Conservation (phyloP, 2,888 invertebrate species). For the Drosophila mayaguana region DNA sequence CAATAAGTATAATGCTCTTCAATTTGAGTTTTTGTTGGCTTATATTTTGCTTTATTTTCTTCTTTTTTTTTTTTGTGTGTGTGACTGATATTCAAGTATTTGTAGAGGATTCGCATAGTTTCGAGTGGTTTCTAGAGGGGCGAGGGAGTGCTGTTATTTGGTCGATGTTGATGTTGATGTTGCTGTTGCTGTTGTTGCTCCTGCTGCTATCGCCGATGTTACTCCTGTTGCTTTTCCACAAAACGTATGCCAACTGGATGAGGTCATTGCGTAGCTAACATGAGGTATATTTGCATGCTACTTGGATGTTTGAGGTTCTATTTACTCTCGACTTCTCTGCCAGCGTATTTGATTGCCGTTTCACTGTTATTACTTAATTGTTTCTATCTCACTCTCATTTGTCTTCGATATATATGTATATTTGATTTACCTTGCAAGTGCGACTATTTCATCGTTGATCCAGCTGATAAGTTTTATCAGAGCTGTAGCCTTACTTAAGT, state of each 20-base stretch:
- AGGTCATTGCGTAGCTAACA: slow-evolving; percentile 65
- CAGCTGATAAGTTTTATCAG: slow-evolving; percentile 49
- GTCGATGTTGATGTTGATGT: slow-evolving; percentile 23
- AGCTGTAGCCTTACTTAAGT: slow-evolving; percentile 47
- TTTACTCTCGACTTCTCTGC: slow-evolving; percentile 37
- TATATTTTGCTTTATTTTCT: neutral
- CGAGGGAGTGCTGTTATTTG: slow-evolving; percentile 23
- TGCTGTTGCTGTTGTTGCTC: slow-evolving; percentile 2
- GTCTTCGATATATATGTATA: neutral
- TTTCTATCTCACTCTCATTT: neutral
- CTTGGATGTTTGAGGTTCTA: slow-evolving; percentile 42
- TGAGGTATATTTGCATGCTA: slow-evolving; percentile 41
- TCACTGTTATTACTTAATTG: slow-evolving; percentile 22
- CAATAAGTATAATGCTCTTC: no score
- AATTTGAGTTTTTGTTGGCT: neutral
- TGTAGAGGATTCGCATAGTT: slow-evolving; percentile 9
- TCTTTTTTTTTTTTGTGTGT: neutral
- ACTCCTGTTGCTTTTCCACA: slow-evolving; percentile 48
- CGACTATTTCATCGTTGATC: slow-evolving; percentile 50
- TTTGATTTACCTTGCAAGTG: slow-evolving; percentile 34
- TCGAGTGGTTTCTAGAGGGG: neutral
- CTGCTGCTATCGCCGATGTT: slow-evolving; percentile 10
- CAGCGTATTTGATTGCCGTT: slow-evolving; percentile 14
- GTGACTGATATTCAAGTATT: neutral
- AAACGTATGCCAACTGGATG: slow-evolving; percentile 46